Conservation (phyloP, 1,140 invertebrate genomes). For the Drosophila repleta region DNA sequence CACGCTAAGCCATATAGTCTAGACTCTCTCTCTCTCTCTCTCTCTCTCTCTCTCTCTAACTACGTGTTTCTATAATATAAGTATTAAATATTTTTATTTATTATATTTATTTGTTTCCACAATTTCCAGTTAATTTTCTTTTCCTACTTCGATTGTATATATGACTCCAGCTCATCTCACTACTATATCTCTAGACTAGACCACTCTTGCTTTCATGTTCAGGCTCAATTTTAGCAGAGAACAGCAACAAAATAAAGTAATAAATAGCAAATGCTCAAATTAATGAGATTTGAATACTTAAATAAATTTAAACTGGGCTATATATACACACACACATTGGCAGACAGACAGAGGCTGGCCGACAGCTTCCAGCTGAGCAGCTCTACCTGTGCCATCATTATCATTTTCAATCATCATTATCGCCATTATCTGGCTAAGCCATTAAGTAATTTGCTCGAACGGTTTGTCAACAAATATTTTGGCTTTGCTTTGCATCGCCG, state of each 20-base stretch:
- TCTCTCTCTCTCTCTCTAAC: too few relatives aligned
- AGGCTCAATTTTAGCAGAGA: too few relatives aligned
- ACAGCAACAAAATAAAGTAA: not conserved
- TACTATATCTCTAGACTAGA: too few relatives aligned
- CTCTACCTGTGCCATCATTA: conserved; percentile 35
- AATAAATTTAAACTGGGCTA: not conserved
- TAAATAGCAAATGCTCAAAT: not conserved
- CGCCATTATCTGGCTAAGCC: conserved; percentile 44
- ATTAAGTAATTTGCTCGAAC: conserved; percentile 64
- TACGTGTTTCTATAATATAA: too few relatives aligned
- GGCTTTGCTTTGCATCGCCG: conserved; percentile 12
- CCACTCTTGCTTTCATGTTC: too few relatives aligned
- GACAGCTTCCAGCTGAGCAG: conserved; percentile 1
- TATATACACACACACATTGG: not conserved
- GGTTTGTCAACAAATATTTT: conserved; percentile 64
- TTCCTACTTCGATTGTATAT: too few relatives aligned
- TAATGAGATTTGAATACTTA: not conserved
- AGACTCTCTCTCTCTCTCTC: too few relatives aligned
- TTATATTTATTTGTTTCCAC: too few relatives aligned
- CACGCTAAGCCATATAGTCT: too few relatives aligned
- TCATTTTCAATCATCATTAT: conserved; percentile 37
- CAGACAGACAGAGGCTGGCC: not conserved
- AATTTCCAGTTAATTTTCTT: too few relatives aligned
- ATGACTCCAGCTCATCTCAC: too few relatives aligned
- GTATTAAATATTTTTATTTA: too few relatives aligned